These are phyloP conservation scores for Helicoverpa zea DNA, from an alignment of 1,140 invertebrate genomes.

Conservation along the genomic window DNA sequence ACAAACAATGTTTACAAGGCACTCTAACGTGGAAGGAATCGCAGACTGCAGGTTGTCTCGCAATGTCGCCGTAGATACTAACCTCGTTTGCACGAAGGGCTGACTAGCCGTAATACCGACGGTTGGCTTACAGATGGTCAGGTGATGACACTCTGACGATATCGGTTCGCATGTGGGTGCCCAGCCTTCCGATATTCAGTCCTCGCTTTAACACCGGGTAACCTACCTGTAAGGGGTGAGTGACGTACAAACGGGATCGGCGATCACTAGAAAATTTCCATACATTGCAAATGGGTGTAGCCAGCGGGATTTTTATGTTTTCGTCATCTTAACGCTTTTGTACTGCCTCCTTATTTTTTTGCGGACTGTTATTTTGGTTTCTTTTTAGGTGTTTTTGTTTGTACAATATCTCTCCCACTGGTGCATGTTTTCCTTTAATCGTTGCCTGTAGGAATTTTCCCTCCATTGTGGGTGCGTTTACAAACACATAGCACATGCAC, in stretches of 20 bases:
- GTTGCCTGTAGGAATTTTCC: neutral
- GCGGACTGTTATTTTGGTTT: conserved; percentile 11
- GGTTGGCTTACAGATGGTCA: conserved; percentile 42
- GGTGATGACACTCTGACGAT: conserved; percentile 32
- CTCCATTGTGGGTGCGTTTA: neutral
- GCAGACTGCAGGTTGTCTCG: conserved; percentile 1
- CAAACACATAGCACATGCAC: neutral
- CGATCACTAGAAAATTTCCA: conserved; percentile 32
- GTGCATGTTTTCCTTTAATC: conserved; percentile 10
- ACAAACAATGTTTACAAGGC: conserved; percentile 4
- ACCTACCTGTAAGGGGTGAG: conserved; percentile 35
- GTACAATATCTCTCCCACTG: neutral
- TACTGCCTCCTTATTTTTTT: conserved; percentile 21
- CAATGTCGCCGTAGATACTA: conserved; percentile 1
- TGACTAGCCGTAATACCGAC: conserved; percentile 24
- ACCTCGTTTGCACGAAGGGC: conserved; percentile 12
- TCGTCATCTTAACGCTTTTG: conserved; percentile 27
- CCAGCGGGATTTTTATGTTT: conserved; percentile 12
- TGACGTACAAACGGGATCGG: conserved; percentile 26
- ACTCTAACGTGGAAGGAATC: neutral
- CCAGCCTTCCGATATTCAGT: conserved; percentile 37
- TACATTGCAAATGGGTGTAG: conserved; percentile 24
- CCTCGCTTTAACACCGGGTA: conserved; percentile 35
- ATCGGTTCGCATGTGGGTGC: conserved; percentile 35
- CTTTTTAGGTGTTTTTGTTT: conserved; percentile 20